Evolutionary conservation across 2,113 vertebrate genomes (phyloP).

Genomic region (Nothocercus julius): DNA sequence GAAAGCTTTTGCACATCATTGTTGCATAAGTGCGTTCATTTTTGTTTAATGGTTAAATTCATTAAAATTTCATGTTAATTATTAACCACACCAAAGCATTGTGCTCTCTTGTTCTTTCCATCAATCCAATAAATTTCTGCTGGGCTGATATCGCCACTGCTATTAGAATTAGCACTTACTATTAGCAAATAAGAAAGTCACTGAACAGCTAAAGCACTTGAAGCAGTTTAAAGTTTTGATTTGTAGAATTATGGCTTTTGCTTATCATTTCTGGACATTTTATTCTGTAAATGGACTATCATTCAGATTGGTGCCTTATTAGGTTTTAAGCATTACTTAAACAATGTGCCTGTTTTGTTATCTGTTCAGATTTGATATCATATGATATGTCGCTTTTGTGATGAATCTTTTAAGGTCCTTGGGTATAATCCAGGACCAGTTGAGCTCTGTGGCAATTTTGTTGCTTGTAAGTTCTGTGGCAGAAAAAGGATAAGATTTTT

Average conservation of each 20-base stretch:
- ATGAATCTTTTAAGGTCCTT: constrained; percentile 34
- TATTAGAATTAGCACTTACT: not conserved
- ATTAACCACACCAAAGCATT: not conserved
- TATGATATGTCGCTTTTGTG: constrained; percentile 14
- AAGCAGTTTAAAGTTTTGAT: constrained; percentile 9
- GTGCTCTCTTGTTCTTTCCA: constrained; percentile 15
- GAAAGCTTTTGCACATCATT: not conserved
- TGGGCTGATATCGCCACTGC: not conserved
- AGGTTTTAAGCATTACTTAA: constrained; percentile 45
- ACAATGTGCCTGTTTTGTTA: constrained; percentile 13
- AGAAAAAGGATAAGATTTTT: not conserved
- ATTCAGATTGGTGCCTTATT: constrained; percentile 14
- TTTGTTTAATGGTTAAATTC: constrained; percentile 36
- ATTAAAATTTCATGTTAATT: constrained; percentile 49
- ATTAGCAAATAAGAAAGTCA: not conserved
- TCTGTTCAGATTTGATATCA: constrained; percentile 15
- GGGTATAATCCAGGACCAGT: not conserved
- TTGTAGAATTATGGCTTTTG: constrained; percentile 19
- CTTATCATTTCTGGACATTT: constrained; percentile 43
- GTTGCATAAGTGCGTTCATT: constrained; percentile 14
- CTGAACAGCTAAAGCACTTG: constrained; percentile 18
- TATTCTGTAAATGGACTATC: constrained; percentile 28
- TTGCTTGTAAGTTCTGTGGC: not conserved
- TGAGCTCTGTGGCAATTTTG: not conserved
- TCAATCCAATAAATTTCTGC: not conserved